These are phyloP conservation scores for Apantesis nais DNA, from an alignment of 2,888 invertebrate genomes.

Conservation along the genomic window DNA sequence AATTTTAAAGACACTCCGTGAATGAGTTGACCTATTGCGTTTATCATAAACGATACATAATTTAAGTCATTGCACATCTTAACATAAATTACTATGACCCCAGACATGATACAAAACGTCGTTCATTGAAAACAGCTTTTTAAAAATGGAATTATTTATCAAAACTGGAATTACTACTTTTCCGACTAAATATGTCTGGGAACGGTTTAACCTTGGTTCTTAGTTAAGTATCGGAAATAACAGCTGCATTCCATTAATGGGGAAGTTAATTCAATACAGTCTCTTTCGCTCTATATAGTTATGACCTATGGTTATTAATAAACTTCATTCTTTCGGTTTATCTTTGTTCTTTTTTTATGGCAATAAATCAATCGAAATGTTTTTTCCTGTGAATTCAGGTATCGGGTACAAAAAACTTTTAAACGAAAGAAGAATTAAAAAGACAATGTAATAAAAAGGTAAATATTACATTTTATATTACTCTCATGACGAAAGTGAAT, in stretches of 20 bases:
- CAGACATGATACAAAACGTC: conserved; percentile 38
- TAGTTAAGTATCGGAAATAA: conserved; percentile 50
- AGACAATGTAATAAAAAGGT: too few relatives aligned
- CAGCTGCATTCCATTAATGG: conserved; percentile 38
- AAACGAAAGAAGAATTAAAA: background rate
- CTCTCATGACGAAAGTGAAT: background rate
- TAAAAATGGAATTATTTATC: conserved; percentile 33
- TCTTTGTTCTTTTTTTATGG: conserved; percentile 14
- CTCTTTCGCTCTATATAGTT: conserved; percentile 49
- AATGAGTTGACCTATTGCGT: conserved; percentile 37
- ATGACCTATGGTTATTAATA: conserved; percentile 25
- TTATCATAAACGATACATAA: conserved; percentile 20
- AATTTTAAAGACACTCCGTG: background rate
- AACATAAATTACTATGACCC: conserved; percentile 38
- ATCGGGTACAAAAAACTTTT: background rate
- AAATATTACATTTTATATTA: too few relatives aligned
- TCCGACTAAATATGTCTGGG: conserved; percentile 44
- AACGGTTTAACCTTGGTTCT: conserved; percentile 38
- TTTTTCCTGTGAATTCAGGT: background rate
- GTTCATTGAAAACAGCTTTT: conserved; percentile 54
- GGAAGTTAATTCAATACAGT: conserved; percentile 52
- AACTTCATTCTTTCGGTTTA: conserved; percentile 24
- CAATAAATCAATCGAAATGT: background rate
- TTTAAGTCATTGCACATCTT: conserved; percentile 35
- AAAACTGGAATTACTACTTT: conserved; percentile 42